Conservation (phyloP, 2,113 vertebrate species). For the Otolemur garnettii region DNA sequence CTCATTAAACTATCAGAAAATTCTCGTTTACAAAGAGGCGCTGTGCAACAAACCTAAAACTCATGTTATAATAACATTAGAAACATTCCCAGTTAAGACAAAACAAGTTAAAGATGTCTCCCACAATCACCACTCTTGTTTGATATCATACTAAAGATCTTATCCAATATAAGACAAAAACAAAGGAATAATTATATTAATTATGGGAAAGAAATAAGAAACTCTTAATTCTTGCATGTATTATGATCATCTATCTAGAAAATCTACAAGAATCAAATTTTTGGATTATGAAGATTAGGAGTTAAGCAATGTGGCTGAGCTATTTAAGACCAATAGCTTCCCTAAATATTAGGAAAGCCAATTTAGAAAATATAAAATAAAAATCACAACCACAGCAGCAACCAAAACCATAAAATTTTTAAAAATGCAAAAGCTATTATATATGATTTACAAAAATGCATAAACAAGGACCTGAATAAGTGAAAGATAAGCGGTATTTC, state of each 20-base stretch:
- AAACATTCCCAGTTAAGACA: neutral
- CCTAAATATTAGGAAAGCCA: neutral
- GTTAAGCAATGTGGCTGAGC: neutral
- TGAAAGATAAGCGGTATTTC: neutral
- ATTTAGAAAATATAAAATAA: constrained; percentile 13
- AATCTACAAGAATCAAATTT: neutral
- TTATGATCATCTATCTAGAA: neutral
- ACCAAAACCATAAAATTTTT: neutral
- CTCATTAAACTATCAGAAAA: constrained; percentile 16
- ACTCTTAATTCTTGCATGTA: neutral
- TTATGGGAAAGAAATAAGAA: neutral
- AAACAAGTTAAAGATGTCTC: neutral
- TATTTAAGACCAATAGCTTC: neutral
- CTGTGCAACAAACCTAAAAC: neutral
- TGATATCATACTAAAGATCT: neutral
- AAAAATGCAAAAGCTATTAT: neutral
- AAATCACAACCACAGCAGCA: constrained; percentile 12
- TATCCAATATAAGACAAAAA: constrained; percentile 6
- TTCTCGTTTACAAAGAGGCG: neutral
- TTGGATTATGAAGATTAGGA: neutral
- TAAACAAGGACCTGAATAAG: neutral
- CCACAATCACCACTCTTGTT: neutral
- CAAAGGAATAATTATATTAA: neutral
- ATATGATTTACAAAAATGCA: neutral
- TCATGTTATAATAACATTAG: neutral